Evolutionary conservation across 1,140 invertebrate species (phyloP), one percentile per base, ranked within the genome.

Genomic region (Listronotus oregonensis): DNA sequence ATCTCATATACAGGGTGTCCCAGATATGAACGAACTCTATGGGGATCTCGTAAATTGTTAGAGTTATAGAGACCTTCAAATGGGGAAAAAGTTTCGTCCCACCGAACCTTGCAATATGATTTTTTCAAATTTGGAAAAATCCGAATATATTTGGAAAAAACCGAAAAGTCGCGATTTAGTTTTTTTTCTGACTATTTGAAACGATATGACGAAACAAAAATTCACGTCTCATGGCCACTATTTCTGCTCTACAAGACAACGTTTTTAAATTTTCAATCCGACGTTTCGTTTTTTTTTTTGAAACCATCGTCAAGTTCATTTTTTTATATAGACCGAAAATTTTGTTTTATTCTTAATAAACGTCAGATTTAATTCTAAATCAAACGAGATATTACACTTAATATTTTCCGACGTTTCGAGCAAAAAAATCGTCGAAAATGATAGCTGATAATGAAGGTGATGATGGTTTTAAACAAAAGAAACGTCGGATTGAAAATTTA

Each of bases 21-120:
- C 21, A 27, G 21, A 27, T 27, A 27, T 27, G 21, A 27, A 27
- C 17, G 43, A 44, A 44, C 43, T 44, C 43, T 44, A 44, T 17
- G 17, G 43, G 43, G 43, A 44, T 44, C 43, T 44, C 43, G 17
- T 44, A 44, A 44, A 44, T 17, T 14, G 17, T 44, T 44, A 44
- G 43, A 44, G 43, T 11, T 44, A 44, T 8, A 44, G 43, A 44
- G 43, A 44, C 17, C n/a, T 44, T 44, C 43, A 44, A 44, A 44
- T 44, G 14, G 17, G 43, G 43, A 44, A 44, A n/a, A 44, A 44
- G 43, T 44, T 44, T 14, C 43, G 43, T 17, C 43, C 17, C 43
- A 44, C 43, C 17, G 43, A 44, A 44, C 43, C 43, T 17, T 44
- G 43, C 43, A 6, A 17, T 14, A 44, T 44, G 43, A 44, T 44